phyloP scores from a whole-genome alignment of 2,888 invertebrate species.

The Acleris laterana region DNA sequence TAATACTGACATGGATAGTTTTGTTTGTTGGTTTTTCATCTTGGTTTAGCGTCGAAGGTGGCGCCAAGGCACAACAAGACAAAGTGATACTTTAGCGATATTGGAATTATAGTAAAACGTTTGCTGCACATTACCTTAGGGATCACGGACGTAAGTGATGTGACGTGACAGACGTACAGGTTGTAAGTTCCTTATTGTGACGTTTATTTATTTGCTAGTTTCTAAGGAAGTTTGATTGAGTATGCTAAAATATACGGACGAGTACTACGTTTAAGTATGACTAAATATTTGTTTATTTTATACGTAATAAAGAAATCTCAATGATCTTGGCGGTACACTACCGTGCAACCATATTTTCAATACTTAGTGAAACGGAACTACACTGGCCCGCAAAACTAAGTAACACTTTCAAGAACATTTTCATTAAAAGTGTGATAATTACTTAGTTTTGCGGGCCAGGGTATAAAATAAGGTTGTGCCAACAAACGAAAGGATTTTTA shows the following conservation, averaged over 20 bases:
- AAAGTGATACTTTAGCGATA: constrained; percentile 51
- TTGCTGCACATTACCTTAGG: constrained; percentile 21
- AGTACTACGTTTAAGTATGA: no score
- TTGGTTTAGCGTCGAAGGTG: constrained; percentile 57
- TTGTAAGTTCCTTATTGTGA: constrained; percentile 27
- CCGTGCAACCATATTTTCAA: no score
- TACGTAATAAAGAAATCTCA: no score
- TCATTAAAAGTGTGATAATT: no score
- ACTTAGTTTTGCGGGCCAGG: no score
- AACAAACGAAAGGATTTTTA: no score
- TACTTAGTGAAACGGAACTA: no score
- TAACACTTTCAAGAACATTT: no score
- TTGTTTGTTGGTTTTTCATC: constrained; percentile 37
- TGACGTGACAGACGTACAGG: constrained; percentile 28
- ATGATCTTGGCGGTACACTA: no score
- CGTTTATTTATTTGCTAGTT: constrained; percentile 8
- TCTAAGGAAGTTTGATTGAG: background rate
- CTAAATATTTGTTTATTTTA: no score
- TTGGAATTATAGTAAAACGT: constrained; percentile 19
- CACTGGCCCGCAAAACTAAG: no score
- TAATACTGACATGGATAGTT: background rate
- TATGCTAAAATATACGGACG: background rate
- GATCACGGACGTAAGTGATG: constrained; percentile 31
- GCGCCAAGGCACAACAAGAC: constrained; percentile 65
- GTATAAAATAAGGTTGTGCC: no score